Evolutionary conservation across 2,888 invertebrate species (phyloP), one percentile per base, ranked within the genome.

Genomic region (Plagodis pulveraria): DNA sequence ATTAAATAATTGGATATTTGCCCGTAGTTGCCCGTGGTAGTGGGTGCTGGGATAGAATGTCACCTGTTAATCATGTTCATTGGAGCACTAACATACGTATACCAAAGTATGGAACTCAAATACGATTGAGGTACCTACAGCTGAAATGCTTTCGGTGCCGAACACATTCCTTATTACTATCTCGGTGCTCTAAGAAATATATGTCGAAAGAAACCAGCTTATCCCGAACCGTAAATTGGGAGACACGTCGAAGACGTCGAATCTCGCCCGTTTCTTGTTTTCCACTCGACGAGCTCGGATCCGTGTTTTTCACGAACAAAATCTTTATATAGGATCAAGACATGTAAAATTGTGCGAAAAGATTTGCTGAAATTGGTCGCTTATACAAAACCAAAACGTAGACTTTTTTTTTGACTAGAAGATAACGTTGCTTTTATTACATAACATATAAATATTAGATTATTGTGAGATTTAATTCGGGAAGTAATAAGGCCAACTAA

Each of bases 161-260:
- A 6, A 9, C 9, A 36, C 22, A 9, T 36, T 8, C 36, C 5
- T 36, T 8, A 6, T 10, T 40, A 40, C 40, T 7, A 10, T 10
- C 10, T 10, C 10, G 8, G 40, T 10, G 40, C 40, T 40, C 5
- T 10, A 40, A 36, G 40, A 40, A 40, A 9, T 40, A 40, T 10
- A 10, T 10, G 40, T 40, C 40, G 40, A 10, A 8, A 9, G 33
- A 6, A 55, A 50, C 22, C 42, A 42, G 46, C 56, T 56, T 60
- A 60, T 51, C 55, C 45, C 45, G 32, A 43, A 34, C 45, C 51
- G 60, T 60, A 60, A 52, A 60, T 52, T 60, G 45, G 56, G 41
- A 48, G 51, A 60, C 51, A 53, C 42, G 49, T 52, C 52, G 52
- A 60, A 49, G 49, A 41, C 36, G 48, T 52, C 49, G 52, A 60